Base-by-base conservation (phyloP, 37 sponge, comb jelly and placozoan genomes). In the Beroe ovata region DNA sequence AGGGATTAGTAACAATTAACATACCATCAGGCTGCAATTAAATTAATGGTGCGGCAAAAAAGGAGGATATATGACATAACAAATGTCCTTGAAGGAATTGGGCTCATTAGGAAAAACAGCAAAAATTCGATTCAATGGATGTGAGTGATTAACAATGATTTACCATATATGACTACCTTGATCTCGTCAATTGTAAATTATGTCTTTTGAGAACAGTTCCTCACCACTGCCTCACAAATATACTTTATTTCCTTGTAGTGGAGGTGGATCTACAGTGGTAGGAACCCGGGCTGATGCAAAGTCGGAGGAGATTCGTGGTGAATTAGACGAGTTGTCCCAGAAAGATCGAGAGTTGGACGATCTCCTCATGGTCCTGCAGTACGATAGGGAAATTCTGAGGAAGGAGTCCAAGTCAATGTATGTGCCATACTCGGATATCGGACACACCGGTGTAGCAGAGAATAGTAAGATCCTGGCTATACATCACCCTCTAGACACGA, bases 31-130 rank as follows among this genome's bases (percentile, higher is more conserved):
- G 84, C 84, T 1, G 84, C 84, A n/a, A 36, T 77, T 2, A 77
- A 77, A 29, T 77, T 77, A 25, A 77, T 77, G 84, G 84, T 77
- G 16, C 35, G 84, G 33, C 84, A 77, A 25, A 77, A 77, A 54
- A 77, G 84, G 21, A 1, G 84, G 21, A 77, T 77, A 2, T 77
- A 77, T 54, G 84, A 77, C 84, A 77, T 77, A 4, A 77, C 84
- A 3, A 77, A 77, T 29, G 84, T 77, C 4, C 84, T 77, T 42
- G 84, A 77, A 26, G 84, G 84, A 32, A 77, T 77, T n/a, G 84
- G 84, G 1, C 84, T 77, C 25, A 77, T 77, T n/a, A 42, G 33
- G 84, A 77, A 77, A 35, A 77, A 77, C 22, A 77, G 84, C 38
- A 77, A 77, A 40, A 77, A 77, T 35, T 77, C 84, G 11, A 77